Evolutionary conservation across 2,888 invertebrate genomes (phyloP).

Genomic region (Rotaria macrura): DNA sequence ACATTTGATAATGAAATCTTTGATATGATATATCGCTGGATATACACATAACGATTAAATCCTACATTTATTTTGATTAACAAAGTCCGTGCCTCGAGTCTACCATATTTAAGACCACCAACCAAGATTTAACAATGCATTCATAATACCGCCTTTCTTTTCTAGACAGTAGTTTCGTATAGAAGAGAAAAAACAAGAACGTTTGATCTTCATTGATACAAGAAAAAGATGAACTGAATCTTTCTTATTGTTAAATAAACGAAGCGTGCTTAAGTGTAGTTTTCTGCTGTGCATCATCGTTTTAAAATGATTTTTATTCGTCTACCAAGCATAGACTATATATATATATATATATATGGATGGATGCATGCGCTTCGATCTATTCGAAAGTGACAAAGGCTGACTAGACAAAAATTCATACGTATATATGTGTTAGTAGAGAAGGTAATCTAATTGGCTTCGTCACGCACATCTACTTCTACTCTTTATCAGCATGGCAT

Average conservation of each 20-base stretch:
- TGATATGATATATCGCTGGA: not conserved
- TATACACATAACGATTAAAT: not conserved
- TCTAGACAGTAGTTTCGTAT: not conserved
- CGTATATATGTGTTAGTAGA: not conserved
- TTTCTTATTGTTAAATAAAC: not conserved
- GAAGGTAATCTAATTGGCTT: constrained; percentile 12
- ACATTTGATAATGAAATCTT: not conserved
- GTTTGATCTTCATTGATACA: not conserved
- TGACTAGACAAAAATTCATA: constrained; percentile 10
- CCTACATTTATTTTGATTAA: not conserved
- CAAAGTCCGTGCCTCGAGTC: not conserved
- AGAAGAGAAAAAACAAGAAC: not conserved
- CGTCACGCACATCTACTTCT: not conserved
- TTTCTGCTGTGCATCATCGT: not conserved
- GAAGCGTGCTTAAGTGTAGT: not conserved
- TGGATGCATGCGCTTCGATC: not conserved
- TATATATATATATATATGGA: too few relatives aligned
- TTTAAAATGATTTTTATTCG: not conserved
- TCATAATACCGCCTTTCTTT: not conserved
- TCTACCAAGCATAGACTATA: not conserved
- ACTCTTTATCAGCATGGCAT: not conserved
- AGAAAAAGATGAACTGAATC: not conserved
- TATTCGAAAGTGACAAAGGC: not conserved
- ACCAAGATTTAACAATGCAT: not conserved
- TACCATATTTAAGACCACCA: not conserved